Evolutionary conservation across 2,888 invertebrate species (phyloP).

Genomic region (Colletes collaris): DNA sequence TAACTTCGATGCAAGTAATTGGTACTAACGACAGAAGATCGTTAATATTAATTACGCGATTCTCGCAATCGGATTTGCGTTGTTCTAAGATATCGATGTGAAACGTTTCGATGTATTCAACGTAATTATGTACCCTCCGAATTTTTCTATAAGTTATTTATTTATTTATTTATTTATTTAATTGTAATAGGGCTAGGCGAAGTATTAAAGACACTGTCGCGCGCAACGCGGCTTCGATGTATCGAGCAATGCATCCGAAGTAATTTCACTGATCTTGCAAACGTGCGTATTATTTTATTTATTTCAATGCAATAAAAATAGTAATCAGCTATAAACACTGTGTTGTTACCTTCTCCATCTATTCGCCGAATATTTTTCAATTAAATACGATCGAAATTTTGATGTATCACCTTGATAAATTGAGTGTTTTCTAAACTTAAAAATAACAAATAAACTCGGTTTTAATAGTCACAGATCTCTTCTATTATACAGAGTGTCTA

Average conservation of each 20-base stretch:
- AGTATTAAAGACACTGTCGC: conserved; percentile 50
- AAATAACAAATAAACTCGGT: too few species aligned
- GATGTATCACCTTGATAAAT: too few species aligned
- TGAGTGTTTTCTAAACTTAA: too few species aligned
- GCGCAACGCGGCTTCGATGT: conserved; percentile 27
- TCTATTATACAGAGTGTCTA: too few species aligned
- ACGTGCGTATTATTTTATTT: conserved; percentile 43
- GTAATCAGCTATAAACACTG: conserved; percentile 42
- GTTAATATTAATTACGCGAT: conserved; percentile 11
- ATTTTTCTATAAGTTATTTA: conserved; percentile 57
- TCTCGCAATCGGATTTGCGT: neutral
- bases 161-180: conserved; percentile 65
- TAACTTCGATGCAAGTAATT: neutral
- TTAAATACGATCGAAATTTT: too few species aligned
- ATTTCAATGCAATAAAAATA: conserved; percentile 68
- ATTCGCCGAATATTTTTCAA: too few species aligned
- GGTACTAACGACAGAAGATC: neutral
- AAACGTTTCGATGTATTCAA: neutral
- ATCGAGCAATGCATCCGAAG: conserved; percentile 19
- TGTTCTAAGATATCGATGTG: neutral
- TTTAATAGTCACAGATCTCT: too few species aligned
- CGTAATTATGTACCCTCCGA: neutral
- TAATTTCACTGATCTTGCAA: conserved; percentile 18
- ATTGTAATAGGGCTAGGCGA: conserved; percentile 19
- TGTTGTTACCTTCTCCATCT: neutral